A percentile compares a stretch with the other conserved stretches of the same genome.
These are phyloP conservation scores for Dicrostonyx torquatus DNA, from an alignment of 2,797 vertebrate species.

Conservation along the genomic window DNA sequence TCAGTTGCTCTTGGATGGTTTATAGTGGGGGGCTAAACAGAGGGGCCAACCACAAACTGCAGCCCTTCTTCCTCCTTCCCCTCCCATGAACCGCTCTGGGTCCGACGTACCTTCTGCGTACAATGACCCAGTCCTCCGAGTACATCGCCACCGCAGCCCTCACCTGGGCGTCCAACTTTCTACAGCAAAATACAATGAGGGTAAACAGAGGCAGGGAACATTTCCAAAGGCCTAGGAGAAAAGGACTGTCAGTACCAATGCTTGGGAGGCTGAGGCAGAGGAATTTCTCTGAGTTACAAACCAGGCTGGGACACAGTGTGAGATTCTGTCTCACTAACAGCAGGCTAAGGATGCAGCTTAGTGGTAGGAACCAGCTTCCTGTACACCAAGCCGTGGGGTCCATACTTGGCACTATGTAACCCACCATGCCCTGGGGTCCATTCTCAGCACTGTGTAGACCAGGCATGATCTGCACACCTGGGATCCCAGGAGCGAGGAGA, in stretches of 20 bases:
- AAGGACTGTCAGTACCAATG: neutral
- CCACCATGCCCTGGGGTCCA: neutral
- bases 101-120: conserved; percentile 91
- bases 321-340: neutral
- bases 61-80: neutral
- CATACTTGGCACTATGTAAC: neutral
- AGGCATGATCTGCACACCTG: neutral
- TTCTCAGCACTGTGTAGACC: neutral
- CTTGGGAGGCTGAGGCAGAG: neutral
- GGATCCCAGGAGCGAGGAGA: neutral
- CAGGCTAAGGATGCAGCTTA: neutral
- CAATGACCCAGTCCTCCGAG: conserved; percentile 94
- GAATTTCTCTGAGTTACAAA: neutral
- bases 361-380: neutral
- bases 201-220: neutral
- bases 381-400: neutral
- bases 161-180: conserved; percentile 92
- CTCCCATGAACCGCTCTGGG: fast-evolving
- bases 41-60: neutral
- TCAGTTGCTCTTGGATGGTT: neutral
- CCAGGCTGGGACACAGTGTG: neutral
- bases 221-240: neutral
- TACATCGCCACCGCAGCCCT: conserved; percentile 93
- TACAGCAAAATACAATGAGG: conserved; percentile 77
- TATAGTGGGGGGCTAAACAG: neutral